Evolutionary conservation across 2,797 vertebrate species (phyloP).

Genomic region (Trachops cirrhosus): DNA sequence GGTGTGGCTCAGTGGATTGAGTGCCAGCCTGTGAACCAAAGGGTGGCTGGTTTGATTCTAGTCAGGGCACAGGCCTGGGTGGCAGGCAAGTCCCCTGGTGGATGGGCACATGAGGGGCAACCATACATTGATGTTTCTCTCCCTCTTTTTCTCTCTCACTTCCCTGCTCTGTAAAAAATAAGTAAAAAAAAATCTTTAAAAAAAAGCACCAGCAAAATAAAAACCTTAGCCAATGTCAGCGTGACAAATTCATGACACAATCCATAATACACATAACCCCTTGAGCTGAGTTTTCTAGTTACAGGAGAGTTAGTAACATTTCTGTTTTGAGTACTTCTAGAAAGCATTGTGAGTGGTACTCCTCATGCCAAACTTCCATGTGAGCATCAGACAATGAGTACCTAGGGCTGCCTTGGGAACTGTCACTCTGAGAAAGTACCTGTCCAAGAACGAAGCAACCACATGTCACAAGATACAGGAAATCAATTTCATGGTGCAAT

Average conservation of each 20-base stretch:
- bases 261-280: rapidly evolving
- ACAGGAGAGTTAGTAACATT: background rate
- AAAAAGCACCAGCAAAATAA: background rate
- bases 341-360: background rate
- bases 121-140: too few relatives aligned
- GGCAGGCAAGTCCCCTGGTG: too few relatives aligned
- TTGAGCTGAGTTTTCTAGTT: background rate
- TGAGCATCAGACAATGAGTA: background rate
- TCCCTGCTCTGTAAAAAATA: too few relatives aligned
- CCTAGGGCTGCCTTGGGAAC: background rate
- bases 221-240: background rate
- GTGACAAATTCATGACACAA: background rate
- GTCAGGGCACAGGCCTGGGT: too few relatives aligned
- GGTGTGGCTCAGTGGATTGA: too few relatives aligned
- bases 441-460: background rate
- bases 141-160: too few relatives aligned
- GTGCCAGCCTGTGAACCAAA: too few relatives aligned
- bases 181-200: too few relatives aligned
- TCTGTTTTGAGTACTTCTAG: background rate
- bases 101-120: too few relatives aligned
- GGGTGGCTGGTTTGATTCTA: too few relatives aligned
- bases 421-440: background rate
- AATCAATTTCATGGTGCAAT: background rate
- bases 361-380: background rate
- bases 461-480: background rate